Base-by-base conservation (phyloP, 2,888 invertebrate species). In the Caenorhabditis virilis region DNA sequence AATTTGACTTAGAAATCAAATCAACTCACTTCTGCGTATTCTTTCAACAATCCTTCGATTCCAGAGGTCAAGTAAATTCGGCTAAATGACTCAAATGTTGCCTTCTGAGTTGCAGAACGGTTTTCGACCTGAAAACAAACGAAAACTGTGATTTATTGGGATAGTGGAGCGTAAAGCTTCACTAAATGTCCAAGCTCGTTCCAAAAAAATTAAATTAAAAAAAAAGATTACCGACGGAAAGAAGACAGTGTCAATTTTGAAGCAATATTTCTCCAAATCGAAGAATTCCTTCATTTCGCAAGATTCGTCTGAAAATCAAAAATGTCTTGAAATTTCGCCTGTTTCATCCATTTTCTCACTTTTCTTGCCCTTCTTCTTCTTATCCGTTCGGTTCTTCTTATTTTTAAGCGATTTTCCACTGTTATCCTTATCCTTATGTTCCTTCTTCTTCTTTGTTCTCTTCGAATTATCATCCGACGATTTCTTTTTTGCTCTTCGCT, bases 191-290 rank as follows among this genome's bases (percentile, higher is more conserved):
- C n/a, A n/a, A n/a, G n/a, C n/a, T n/a, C n/a, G n/a, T n/a, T n/a
- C n/a, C n/a, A n/a, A n/a, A n/a, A n/a, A n/a, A n/a, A n/a, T n/a
- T n/a, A n/a, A n/a, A n/a, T n/a, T n/a, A n/a, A n/a, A n/a, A n/a
- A n/a, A n/a, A n/a, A n/a, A n/a, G n/a, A n/a, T 15, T 38, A 41
- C 41, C 2, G 22, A 51, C 18, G 61, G 61, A 23, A 38, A 15
- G 9, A 50, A 15, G 2, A 41, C 48, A 15, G 30, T 18, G 6
- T 61, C 56, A 15, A 56, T 18, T 30, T 49, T 39, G 16, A 52
- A 61, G 13, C 55, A 38, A n/a, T 50, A 61, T 3, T 43, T 52
- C n/a, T 33, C n/a, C 2, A 23, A 41, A 43, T 61, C 56, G n/a
- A 61, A 61, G 11, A 55, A 35, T 13, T 50, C 46, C 13, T 46